Percentiles rank a stretch among this genome's conserved stretches.
Conservation (phyloP, 2,797 vertebrate species). For the Onychomys torridus region DNA sequence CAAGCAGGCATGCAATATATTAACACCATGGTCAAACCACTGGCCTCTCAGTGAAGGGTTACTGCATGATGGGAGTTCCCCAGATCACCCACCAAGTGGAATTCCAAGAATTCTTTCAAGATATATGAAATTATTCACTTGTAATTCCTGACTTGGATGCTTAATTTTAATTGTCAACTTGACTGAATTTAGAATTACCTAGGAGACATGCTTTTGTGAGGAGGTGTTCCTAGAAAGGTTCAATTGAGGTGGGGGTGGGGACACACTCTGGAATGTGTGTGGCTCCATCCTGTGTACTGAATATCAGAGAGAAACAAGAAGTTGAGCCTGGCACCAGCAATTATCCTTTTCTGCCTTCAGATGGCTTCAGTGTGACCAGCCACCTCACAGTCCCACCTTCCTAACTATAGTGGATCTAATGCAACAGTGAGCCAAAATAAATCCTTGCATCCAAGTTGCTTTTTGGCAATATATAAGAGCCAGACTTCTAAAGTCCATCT, state of each 20-base stretch:
- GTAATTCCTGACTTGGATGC: neutral
- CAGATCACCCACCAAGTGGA: neutral
- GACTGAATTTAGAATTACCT: neutral
- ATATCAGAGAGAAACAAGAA: neutral
- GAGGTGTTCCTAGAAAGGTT: neutral
- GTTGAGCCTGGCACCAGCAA: neutral
- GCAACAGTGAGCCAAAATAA: neutral
- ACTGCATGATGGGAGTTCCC: neutral
- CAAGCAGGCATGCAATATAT: neutral
- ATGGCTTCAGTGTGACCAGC: neutral
- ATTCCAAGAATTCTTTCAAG: conserved; percentile 53
- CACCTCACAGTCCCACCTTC: neutral
- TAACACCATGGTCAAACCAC: neutral
- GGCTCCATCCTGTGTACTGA: neutral
- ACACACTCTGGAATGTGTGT: neutral
- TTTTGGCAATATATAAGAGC: neutral
- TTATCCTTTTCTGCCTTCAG: neutral
- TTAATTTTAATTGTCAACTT: neutral
- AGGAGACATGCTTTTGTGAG: neutral
- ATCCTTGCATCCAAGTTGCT: neutral
- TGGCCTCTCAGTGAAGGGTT: neutral
- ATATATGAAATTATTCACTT: neutral
- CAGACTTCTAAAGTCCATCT: neutral
- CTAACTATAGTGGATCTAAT: too few species aligned
- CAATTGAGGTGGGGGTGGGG: neutral